Evolutionary conservation across 2,888 invertebrate species (phyloP), one percentile per base, ranked within the genome.

Genomic region (Nebria salina): DNA sequence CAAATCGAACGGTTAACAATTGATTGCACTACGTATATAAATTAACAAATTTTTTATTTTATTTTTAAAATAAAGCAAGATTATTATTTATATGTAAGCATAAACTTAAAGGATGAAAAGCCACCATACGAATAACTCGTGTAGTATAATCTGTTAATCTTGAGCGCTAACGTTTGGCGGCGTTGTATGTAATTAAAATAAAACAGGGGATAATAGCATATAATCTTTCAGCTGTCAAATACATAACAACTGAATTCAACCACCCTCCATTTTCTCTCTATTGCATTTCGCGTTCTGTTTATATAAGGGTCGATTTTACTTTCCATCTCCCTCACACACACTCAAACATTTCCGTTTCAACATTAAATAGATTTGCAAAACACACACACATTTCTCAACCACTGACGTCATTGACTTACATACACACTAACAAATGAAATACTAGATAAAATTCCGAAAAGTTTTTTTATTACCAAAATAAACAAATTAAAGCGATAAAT

Each of bases 401-500:
- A n/a, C 65, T 65, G 3, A n/a, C 15, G 15, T 34, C 34, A 5
- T 34, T 20, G 20, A 20, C 20, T 20, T 20, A 20, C 20, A 20
- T 20, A 20, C 20, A 34, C 1, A 34, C 4, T 34, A 4, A 41
- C 13, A 73, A 43, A 3, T 7, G 1, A n/a, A 26, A 73, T 73
- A 13, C 7, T n/a, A 11, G 42, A 15, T 15, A 73, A n/a, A 43
- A 77, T 80, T 20, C 20, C 20, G 20, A 20, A 20, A 20, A 20
- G 20, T 20, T 20, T 20, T 82, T 75, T 75, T 26, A 42, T 68
- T 54, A 26, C 66, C 70, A 66, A 75, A 65, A 42, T 65, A 65
- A 43, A 70, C 66, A 65, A 72, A 66, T 83, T 75, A 83, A 72
- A 83, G 70, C 15, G 83, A 77, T 15, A 84, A 84, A 64, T 83